A percentile compares a stretch with the other conserved stretches of the same genome.
Evolutionary conservation across 2,888 invertebrate genomes (phyloP).

Genomic region (Dichetophora obliterata): DNA sequence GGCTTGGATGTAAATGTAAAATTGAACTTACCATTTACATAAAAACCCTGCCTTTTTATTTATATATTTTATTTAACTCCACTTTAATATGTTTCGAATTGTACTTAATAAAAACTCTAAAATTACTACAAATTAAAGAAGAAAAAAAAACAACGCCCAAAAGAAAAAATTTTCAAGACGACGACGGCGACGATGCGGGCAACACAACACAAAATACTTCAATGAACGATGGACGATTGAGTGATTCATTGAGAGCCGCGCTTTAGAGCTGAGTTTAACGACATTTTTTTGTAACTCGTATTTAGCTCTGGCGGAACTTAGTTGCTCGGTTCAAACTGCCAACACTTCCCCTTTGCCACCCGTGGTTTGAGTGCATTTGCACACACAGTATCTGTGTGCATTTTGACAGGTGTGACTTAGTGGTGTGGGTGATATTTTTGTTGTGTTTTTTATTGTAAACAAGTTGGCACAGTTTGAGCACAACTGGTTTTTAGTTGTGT

Average conservation of each 20-base stretch:
- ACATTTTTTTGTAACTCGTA: not conserved
- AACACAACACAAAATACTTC: slow-evolving; percentile 1
- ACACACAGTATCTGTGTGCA: not conserved
- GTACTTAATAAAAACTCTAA: not conserved
- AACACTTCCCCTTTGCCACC: not conserved
- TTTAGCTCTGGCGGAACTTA: not conserved
- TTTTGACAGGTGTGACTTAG: not conserved
- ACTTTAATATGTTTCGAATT: not conserved
- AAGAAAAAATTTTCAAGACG: not conserved
- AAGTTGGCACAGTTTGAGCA: too few species aligned
- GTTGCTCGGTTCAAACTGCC: not conserved
- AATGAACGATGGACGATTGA: not conserved
- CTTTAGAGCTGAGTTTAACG: not conserved
- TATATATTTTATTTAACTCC: not conserved
- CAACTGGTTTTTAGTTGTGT: too few species aligned
- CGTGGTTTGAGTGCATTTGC: too few species aligned
- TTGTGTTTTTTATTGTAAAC: not conserved
- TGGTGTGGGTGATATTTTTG: not conserved
- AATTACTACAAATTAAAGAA: not conserved
- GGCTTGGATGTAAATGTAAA: not conserved
- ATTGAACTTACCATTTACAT: not conserved
- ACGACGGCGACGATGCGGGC: not conserved
- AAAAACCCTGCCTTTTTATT: not conserved
- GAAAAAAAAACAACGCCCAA: slow-evolving; percentile 13
- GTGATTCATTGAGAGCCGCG: too few species aligned